Base-by-base conservation (phyloP, 2,888 invertebrate species). In the Lasiommata megera region DNA sequence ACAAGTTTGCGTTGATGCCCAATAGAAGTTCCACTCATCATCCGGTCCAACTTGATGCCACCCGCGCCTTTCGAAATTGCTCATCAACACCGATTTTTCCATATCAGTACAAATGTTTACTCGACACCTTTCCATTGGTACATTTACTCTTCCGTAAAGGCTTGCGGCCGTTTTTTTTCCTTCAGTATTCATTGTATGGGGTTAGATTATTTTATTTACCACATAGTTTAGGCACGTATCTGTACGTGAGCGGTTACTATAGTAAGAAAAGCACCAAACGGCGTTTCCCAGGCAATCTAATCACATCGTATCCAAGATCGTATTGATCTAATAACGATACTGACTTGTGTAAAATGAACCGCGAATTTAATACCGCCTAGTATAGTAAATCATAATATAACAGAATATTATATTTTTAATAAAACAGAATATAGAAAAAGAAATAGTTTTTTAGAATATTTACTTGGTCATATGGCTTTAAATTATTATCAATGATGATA, bases 1-100 rank as follows among this genome's bases (percentile, higher is more conserved):
- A 70, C 97, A 97, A 16, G 96, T 97, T 75, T 95, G 95, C 1
- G 97, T 97, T 53, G 95, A 96, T 3, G 98, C 96, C 98, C 98
- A 98, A 79, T 98, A 98, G 77, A 98, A 95, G 80, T 98, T 97
- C 98, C 98, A 98, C 71, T 98, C 97, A 73, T 98, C 98, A 67
- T 98, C 97, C 0, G 96, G 94, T 3, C 94, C 93, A 3, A 73
- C 97, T 76, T 95, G 94, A 12, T 92, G 83, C 97, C 97, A 97
- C 6, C 96, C 96, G 54, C 97, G 90, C 74, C 96, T 95, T 70
- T 97, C 97, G 79, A 97, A 97, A 82, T 97, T 97, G 67, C 95
- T 95, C 34, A 96, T 92, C 55, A 98, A 92, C n/a, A 97, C 97
- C 34, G 97, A 97, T 80, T 97, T 97, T 74, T 98, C 97, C 74